Conservation (phyloP, 2,888 invertebrate species). For the Drosophila meridionalis region DNA sequence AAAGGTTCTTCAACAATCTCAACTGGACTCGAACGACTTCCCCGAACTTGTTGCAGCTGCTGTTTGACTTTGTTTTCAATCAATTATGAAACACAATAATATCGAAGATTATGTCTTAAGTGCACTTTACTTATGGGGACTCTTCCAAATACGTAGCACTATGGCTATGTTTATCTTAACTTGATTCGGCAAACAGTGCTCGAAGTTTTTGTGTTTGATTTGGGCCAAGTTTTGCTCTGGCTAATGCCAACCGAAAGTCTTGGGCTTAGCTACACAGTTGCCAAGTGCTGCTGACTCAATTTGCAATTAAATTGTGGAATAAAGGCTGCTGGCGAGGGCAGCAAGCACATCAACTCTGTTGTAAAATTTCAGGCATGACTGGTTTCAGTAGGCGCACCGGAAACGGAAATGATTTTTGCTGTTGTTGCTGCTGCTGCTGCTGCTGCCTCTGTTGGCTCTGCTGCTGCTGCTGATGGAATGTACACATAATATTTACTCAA, state of each 20-base stretch:
- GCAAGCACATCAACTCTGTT: slow-evolving; percentile 47
- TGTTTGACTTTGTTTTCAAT: neutral
- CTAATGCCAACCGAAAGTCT: slow-evolving; percentile 1
- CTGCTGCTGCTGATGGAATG: slow-evolving; percentile 10
- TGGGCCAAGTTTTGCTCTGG: slow-evolving; percentile 28
- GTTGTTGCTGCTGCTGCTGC: slow-evolving; percentile 26
- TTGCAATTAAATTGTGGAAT: slow-evolving; percentile 53
- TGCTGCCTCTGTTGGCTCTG: slow-evolving; percentile 9
- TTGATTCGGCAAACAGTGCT: slow-evolving; percentile 10
- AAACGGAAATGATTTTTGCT: slow-evolving; percentile 69
- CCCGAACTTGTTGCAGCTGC: slow-evolving; percentile 5
- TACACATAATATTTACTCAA: slow-evolving; percentile 46
- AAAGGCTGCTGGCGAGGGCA: neutral
- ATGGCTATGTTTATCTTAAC: slow-evolving; percentile 6
- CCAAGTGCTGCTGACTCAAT: slow-evolving; percentile 42
- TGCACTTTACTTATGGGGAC: neutral
- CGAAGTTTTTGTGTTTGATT: slow-evolving; percentile 36
- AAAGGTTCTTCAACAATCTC: slow-evolving; percentile 14
- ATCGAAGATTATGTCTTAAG: neutral
- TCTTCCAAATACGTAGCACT: neutral
- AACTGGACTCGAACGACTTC: slow-evolving; percentile 14
- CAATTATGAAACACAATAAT: neutral
- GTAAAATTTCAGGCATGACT: slow-evolving; percentile 67
- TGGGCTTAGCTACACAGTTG: slow-evolving; percentile 9
- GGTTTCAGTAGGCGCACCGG: slow-evolving; percentile 57